Percentiles rank a stretch among this genome's conserved stretches.
Conservation (phyloP, 2,113 vertebrate species). For the Emberiza fucata region DNA sequence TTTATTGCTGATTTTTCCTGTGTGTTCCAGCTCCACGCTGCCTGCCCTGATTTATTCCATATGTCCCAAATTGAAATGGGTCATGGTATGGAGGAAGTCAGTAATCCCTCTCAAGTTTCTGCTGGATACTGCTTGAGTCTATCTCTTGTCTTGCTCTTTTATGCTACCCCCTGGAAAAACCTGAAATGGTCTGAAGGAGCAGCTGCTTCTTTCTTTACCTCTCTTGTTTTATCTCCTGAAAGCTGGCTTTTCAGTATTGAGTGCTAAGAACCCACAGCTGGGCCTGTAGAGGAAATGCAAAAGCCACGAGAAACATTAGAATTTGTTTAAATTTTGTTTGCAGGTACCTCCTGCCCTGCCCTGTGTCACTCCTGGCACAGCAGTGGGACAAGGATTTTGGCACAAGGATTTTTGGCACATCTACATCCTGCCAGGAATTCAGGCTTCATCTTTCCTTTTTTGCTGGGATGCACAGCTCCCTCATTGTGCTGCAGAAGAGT, state of each 20-base stretch:
- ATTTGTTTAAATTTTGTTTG: background rate
- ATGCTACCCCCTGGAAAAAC: background rate
- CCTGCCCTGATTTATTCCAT: constrained; percentile 31
- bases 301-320: background rate
- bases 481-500: background rate
- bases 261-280: background rate
- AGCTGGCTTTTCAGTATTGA: background rate
- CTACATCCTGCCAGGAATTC: background rate
- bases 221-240: background rate
- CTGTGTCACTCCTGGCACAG: background rate
- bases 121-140: background rate
- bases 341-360: background rate
- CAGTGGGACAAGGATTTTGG: background rate
- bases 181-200: background rate
- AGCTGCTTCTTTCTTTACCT: background rate
- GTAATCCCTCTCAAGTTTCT: constrained; percentile 34
- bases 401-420: too few species aligned
- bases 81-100: constrained; percentile 31
- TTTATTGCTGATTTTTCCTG: background rate
- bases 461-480: background rate
- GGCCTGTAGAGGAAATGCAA: background rate
- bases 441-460: too few species aligned
- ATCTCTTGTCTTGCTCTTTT: background rate
- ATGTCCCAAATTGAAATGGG: constrained; percentile 30
- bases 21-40: background rate